phyloP scores from a whole-genome alignment of 2,888 invertebrate genomes.

The Sphecodes monilicornis region DNA sequence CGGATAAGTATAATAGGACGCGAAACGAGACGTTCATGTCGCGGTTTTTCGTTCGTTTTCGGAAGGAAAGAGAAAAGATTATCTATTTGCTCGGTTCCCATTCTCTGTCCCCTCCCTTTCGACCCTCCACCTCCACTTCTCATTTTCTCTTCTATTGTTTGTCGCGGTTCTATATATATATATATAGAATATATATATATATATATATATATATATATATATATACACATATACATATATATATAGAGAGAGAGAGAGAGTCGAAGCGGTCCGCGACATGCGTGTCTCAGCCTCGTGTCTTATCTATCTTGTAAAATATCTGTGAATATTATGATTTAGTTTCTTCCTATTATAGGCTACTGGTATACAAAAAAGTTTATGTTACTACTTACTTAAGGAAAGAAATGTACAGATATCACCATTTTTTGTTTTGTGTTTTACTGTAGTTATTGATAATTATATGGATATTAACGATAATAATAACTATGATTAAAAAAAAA shows the following conservation, averaged over 20 bases:
- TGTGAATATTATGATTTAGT: slow-evolving; percentile 85
- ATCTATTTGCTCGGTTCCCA: not conserved
- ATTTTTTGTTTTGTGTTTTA: slow-evolving; percentile 84
- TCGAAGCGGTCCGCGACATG: slow-evolving; percentile 71
- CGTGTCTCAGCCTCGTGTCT: slow-evolving; percentile 76
- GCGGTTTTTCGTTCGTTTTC: slow-evolving; percentile 58
- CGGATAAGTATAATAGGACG: slow-evolving; percentile 78
- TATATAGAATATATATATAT: slow-evolving; percentile 25
- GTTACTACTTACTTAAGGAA: slow-evolving; percentile 83
- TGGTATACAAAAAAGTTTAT: slow-evolving; percentile 82
- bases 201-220: slow-evolving; percentile 7
- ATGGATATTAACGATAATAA: slow-evolving; percentile 85
- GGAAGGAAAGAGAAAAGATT: slow-evolving; percentile 35
- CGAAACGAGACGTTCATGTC: slow-evolving; percentile 70
- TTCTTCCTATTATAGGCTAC: slow-evolving; percentile 84
- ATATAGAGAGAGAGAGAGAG: not conserved
- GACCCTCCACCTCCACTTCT: not conserved
- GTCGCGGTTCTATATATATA: not conserved
- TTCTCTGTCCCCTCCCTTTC: not conserved
- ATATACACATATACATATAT: slow-evolving; percentile 29
- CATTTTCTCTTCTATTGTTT: not conserved
- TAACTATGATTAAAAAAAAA: slow-evolving; percentile 84
- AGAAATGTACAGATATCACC: slow-evolving; percentile 84
- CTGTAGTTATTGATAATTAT: slow-evolving; percentile 85
- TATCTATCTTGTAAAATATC: slow-evolving; percentile 84